Conservation (phyloP, 2,888 invertebrate genomes). For the Nemotelus pantherinus region DNA sequence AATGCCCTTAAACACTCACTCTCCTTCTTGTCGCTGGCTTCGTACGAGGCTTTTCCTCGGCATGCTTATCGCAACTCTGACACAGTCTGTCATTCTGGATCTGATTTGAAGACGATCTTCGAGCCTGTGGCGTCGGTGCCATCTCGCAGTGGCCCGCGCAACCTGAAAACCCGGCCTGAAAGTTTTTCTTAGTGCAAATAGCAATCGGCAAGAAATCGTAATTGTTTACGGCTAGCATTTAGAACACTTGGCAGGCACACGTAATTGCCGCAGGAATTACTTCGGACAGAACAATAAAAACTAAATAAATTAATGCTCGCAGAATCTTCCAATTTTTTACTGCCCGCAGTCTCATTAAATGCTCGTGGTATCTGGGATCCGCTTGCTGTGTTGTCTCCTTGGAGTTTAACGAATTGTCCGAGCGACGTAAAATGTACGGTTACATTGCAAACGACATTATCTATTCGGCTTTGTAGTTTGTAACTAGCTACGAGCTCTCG, state of each 20-base stretch:
- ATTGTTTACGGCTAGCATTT: constrained; percentile 42
- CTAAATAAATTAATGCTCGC: constrained; percentile 29
- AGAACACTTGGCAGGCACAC: constrained; percentile 32
- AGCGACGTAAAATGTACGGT: constrained; percentile 23
- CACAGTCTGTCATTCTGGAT: background rate
- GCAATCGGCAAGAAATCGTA: constrained; percentile 39
- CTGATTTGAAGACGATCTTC: background rate
- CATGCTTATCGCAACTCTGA: constrained; percentile 16
- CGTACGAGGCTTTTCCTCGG: background rate
- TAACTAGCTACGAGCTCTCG: too few species aligned
- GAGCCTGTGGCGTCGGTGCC: background rate
- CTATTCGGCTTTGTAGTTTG: constrained; percentile 4
- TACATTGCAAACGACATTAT: constrained; percentile 20
- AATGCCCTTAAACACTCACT: constrained; percentile 13
- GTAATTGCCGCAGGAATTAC: constrained; percentile 32
- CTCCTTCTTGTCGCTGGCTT: constrained; percentile 23
- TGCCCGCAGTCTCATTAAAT: constrained; percentile 13
- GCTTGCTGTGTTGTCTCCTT: background rate
- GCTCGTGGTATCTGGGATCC: background rate
- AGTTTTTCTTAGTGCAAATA: constrained; percentile 3
- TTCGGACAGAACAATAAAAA: constrained; percentile 26
- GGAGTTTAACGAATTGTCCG: constrained; percentile 6
- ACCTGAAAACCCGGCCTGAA: too few species aligned
- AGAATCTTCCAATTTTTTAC: constrained; percentile 35
- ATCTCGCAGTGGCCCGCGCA: background rate